Conservation (phyloP, 2,113 vertebrate species). For the Phyllostomus hastatus region DNA sequence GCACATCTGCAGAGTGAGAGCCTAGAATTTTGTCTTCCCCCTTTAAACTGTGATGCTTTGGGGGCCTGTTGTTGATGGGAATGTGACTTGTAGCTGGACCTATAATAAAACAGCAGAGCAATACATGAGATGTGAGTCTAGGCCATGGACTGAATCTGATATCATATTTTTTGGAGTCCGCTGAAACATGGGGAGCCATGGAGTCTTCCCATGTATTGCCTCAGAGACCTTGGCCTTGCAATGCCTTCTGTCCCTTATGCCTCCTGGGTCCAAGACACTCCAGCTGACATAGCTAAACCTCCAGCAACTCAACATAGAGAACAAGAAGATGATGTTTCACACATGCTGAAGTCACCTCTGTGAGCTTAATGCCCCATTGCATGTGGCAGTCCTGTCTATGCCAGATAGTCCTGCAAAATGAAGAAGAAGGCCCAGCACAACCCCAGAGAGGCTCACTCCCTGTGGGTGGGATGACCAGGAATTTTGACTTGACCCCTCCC, state of each 20-base stretch:
- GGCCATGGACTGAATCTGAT: background rate
- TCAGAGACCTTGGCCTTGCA: background rate
- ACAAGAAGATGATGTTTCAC: background rate
- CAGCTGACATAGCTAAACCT: background rate
- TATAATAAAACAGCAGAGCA: background rate
- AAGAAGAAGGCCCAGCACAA: background rate
- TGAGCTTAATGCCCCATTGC: background rate
- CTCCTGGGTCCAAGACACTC: background rate
- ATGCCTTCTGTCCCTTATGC: background rate
- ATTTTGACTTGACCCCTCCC: background rate
- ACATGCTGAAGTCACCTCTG: background rate
- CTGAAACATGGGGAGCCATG: background rate
- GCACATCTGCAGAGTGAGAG: background rate
- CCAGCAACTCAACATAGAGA: background rate
- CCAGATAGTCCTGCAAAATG: background rate
- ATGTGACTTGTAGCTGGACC: background rate
- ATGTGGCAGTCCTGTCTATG: background rate
- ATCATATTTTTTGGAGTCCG: background rate
- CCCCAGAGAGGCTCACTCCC: background rate
- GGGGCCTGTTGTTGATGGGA: background rate
- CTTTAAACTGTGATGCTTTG: background rate
- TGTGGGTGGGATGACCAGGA: background rate
- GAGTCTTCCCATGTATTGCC: background rate
- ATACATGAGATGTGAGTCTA: background rate
- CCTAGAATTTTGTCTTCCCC: background rate